These are phyloP conservation scores for Enteromius trimaculatus DNA, from an alignment of 2,797 vertebrate genomes.

Conservation along the genomic window DNA sequence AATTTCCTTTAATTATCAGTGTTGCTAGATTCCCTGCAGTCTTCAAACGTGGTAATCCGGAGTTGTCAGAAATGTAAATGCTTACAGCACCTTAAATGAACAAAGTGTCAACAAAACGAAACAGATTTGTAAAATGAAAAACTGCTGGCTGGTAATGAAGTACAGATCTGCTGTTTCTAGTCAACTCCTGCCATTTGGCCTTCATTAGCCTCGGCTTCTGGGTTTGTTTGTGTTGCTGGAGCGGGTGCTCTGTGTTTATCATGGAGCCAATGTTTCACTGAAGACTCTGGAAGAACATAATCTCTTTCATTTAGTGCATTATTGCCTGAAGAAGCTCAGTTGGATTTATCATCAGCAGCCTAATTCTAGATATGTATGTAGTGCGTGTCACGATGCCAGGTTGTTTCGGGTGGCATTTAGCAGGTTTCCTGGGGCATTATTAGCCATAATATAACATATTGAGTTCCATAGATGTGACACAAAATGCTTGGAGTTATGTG, in stretches of 20 bases:
- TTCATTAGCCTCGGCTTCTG: constrained; percentile 24
- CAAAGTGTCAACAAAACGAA: constrained; percentile 9
- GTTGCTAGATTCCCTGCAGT: not conserved
- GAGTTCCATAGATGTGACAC: not conserved
- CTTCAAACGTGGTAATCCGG: not conserved
- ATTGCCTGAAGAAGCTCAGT: constrained; percentile 3
- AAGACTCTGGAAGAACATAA: constrained; percentile 3
- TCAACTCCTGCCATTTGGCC: constrained; percentile 3
- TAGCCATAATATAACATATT: not conserved
- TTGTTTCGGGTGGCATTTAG: not conserved
- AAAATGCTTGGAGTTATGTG: not conserved
- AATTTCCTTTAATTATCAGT: too few relatives aligned
- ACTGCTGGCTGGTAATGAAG: constrained; percentile 11
- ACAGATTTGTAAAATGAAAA: constrained; percentile 20
- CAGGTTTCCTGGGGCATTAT: not conserved
- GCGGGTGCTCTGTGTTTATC: constrained; percentile 4
- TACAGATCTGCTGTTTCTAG: constrained; percentile 19
- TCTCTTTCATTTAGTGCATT: not conserved
- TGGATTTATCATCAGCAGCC: not conserved
- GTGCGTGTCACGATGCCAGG: not conserved
- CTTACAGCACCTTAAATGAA: not conserved
- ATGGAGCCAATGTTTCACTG: not conserved
- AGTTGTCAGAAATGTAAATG: not conserved
- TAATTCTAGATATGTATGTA: not conserved
- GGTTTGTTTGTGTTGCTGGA: constrained; percentile 28